Evolutionary conservation across 2,888 invertebrate genomes (phyloP), one percentile per base, ranked within the genome.

Genomic region (Nebria salina): DNA sequence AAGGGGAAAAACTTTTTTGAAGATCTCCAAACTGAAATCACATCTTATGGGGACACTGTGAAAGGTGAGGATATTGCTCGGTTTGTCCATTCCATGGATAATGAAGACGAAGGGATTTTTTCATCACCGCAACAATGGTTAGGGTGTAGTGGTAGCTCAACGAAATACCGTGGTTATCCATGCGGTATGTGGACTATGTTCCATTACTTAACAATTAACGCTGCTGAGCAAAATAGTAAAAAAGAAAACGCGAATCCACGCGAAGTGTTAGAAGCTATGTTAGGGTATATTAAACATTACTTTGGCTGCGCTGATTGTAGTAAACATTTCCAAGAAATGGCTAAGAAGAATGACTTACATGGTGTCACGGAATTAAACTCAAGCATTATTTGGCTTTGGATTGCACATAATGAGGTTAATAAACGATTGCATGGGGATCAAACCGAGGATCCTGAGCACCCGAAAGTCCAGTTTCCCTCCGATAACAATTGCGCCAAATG

Each of bases 101-200:
- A 86, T 6, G 87, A 89, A 54, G 89, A 92, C 84, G 87, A 89
- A n/a, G 91, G 93, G 15, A 90, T 94, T 7, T 93, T 91, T 83
- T 89, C 91, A 7, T 87, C 89, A 0, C 88, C 90, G 11, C 85
- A 90, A 26, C 89, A 89, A n/a, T 98, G 95, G 93, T 89, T 95
- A 64, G 94, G 94, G 1, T 99, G 99, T 87, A 91, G 91, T 84
- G 97, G 97, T 9, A 97, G 97, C 84, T 90, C 92, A 80, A 89
- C 93, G 0, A 91, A 91, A 82, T 93, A 92, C 85, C 91, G 98
- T 75, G 98, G 98, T 11, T 99, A 96, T 88, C 95, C 98, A 0
- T 99, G 99, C 89, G 95, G 97, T 0, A 90, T 99, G 54, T 99
- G 99, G 99, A 95, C 94, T 13, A 89, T 98, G 84, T 99, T 98